Evolutionary conservation across 2,888 invertebrate species (phyloP).

Genomic region (Tholera decimalis): DNA sequence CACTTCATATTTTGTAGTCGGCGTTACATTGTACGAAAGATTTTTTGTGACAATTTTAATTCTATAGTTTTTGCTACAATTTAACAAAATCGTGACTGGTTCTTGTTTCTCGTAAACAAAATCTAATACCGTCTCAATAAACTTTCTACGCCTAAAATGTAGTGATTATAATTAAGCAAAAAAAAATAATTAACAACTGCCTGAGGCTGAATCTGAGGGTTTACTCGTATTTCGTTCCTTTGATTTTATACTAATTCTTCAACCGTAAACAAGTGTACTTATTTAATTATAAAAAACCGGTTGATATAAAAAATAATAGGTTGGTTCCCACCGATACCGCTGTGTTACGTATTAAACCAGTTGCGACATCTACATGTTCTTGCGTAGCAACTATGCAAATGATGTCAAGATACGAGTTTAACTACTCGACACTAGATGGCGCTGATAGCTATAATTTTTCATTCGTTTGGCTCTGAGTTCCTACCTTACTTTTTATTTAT

Average conservation of each 20-base stretch:
- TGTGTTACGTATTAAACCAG: slow-evolving; percentile 50
- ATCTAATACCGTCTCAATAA: not conserved
- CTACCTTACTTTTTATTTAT: not conserved
- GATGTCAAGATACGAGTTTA: slow-evolving; percentile 50
- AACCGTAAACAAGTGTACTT: slow-evolving; percentile 13
- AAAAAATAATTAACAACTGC: not conserved
- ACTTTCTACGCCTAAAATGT: not conserved
- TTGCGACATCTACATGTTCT: slow-evolving; percentile 76
- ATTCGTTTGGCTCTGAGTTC: not conserved
- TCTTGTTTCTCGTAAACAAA: slow-evolving; percentile 12
- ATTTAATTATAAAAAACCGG: slow-evolving; percentile 38
- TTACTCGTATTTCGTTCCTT: not conserved
- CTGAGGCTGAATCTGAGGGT: not conserved
- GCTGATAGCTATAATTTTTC: slow-evolving; percentile 26
- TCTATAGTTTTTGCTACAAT: not conserved
- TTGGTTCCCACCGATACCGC: slow-evolving; percentile 66
- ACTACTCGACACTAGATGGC: slow-evolving; percentile 71
- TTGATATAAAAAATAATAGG: slow-evolving; percentile 59
- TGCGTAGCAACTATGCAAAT: slow-evolving; percentile 63
- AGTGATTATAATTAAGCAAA: not conserved
- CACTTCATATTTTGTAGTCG: not conserved
- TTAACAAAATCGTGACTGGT: too few relatives aligned
- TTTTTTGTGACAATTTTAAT: not conserved
- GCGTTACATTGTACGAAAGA: not conserved
- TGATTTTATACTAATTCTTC: slow-evolving; percentile 10